Base-by-base conservation (phyloP, 2,113 vertebrate genomes). In the Tricholaema leucomelas region DNA sequence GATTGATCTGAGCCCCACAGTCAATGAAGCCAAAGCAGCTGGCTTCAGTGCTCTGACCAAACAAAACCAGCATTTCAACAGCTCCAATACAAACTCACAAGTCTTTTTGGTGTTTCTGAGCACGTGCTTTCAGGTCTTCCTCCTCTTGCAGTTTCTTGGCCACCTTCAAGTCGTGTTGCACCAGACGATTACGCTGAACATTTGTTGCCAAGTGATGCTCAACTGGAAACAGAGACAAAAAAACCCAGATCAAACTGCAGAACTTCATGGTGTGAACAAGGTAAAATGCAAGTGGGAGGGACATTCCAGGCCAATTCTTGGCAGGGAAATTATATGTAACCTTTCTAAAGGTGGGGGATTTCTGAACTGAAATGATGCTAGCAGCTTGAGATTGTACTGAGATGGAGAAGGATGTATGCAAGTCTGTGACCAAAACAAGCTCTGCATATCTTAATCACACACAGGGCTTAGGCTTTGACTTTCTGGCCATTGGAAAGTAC, bases 131-230 rank as follows among this genome's bases (percentile, higher is more conserved):
- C 90, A 97, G 95, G 78, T 99, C 99, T 96, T 99, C 99, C 87
- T 99, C 98, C 70, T 99, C 98, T 81, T 99, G 99, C 63, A 99
- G 98, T 79, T 98, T 98, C 95, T 99, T 99, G 91, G 99, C 99
- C 96, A 99, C 98, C 90, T 97, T 97, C 55, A 99, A 97, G 95
- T 99, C 99, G 92, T 98, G 98, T 91, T 99, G 98, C 67, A 99
- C 99, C 94, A 99, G 97, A 38, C 99, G 99, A 96, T 97, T 99
- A 90, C 99, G 98, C 77, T 99, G 98, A 96, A 99, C 89, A 1
- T 99, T 99, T 40, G 99, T 99, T 8, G 99, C 99, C 97, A 99
- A 97, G 92, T 99, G 99, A 97, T 98, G 99, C 90, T 99, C 99
- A 76, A 99, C 99, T 99, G 95, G 54, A 93, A 94, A 86, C 38